Evolutionary conservation across 2,113 vertebrate genomes (phyloP), one percentile per base, ranked within the genome.

Genomic region (Paedocypris sp.): DNA sequence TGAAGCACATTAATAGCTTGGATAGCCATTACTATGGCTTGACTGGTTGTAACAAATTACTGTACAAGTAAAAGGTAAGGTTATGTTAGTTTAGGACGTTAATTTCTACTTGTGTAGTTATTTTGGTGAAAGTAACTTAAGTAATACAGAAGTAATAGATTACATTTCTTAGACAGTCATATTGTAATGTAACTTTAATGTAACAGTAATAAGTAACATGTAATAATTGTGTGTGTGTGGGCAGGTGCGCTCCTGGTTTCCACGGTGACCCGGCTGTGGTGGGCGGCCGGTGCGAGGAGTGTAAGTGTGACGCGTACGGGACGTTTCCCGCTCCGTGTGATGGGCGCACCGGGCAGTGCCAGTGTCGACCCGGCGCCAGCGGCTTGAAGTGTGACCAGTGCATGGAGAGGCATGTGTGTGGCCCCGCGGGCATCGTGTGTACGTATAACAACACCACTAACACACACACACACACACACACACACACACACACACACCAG

Each of bases 281-380:
- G 0, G 92, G 93, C 62, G 86, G 88, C 1, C 89, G 78, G 57
- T 98, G 95, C 62, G 89, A 93, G 79, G 89, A 91, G 80, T 99
- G 95, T 99, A 91, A 97, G 93, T 99, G 95, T 79, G 88, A 91
- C 60, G 69, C 2, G 0, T 80, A 88, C n/a, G 93, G 93, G 47
- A 82, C 92, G 0, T 43, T 90, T 75, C 88, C 88, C 18, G 76
- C 83, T 48, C 89, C 88, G 22, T 99, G 95, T 79, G 86, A 98
- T 75, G 58, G 77, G 5, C 68, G 79, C 71, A 90, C 87, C 0
- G 93, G 93, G 56, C 81, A 88, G 68, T 99, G 95, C 84, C 86
- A 53, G n/a, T 99, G 95, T 80, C 87, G 70, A 63, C 82, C 83
- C 2, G 93, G 91, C 79, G 83, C 88, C 36, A 87, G 81, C 0